Evolutionary conservation across 2,797 vertebrate species (phyloP), one percentile per base, ranked within the genome.

Genomic region (Ptychobarbus kaznakovi): DNA sequence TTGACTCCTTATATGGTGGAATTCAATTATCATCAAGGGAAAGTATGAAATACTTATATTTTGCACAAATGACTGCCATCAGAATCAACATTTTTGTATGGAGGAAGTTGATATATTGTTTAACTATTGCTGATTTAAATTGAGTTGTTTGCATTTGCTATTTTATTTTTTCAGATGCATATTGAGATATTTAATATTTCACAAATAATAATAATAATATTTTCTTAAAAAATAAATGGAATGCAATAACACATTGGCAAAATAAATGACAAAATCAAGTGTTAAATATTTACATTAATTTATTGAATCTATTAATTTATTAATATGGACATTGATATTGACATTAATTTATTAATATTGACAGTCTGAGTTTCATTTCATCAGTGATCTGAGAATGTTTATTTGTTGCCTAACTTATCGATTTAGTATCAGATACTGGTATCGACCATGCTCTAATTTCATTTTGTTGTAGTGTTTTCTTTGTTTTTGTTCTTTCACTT

Each of bases 381-480:
- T 76, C 49, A 56, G 49, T 77, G 32, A 77, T 40, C 74, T n/a
- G 46, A 53, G 72, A 16, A 75, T 51, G 46, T 75, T 20, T 75
- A 53, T 35, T 51, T 32, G 72, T 74, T 46, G 25, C 16, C n/a
- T 44, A 18, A 75, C 32, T 53, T 28, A 73, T 73, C 1, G 46
- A 22, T 53, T 53, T 20, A 40, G 25, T 53, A 22, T 75, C 28
- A 75, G 32, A 77, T 5, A 58, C 74, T 38, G 1, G 4, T 3
- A 38, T 77, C 35, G 20, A 40, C 56, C 8, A 53, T 1, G 3
- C 35, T 79, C 58, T 46, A 18, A 20, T 61, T 63, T 46, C 5
- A 63, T 11, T 20, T 28, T 28, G 9, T 28, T 63, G 40, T 44
- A 25, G 28, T 44, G 44, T 61, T 63, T 2, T 35, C 42, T 49